These are phyloP conservation scores for Petrolisthes cinctipes DNA, from an alignment of 2,888 invertebrate genomes.

Conservation along the genomic window DNA sequence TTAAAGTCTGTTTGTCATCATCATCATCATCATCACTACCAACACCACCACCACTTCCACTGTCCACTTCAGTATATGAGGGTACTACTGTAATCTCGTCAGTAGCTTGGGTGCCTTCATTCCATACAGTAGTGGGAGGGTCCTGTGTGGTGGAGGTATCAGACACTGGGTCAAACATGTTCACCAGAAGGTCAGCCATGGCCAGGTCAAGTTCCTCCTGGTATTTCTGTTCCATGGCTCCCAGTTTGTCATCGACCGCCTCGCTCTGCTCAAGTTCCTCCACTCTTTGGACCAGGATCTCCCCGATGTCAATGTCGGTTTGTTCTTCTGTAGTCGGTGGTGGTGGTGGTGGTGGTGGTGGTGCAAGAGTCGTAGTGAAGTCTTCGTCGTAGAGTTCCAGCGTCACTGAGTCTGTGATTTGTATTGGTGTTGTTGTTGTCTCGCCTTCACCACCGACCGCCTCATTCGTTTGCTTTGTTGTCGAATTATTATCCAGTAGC, in stretches of 20 bases:
- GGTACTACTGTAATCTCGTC: no score
- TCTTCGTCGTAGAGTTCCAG: neutral
- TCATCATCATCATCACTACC: neutral
- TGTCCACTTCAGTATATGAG: neutral
- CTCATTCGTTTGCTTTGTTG: no score
- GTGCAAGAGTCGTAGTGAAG: neutral
- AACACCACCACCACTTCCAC: neutral
- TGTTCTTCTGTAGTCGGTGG: neutral
- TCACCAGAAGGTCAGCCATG: slow-evolving; percentile 42
- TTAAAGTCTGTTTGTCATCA: neutral
- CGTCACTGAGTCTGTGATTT: neutral
- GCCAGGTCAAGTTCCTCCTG: slow-evolving; percentile 34
- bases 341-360: neutral
- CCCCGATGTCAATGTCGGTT: neutral
- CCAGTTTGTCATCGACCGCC: slow-evolving; percentile 12
- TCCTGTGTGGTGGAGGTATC: neutral
- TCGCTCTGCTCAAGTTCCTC: slow-evolving; percentile 13
- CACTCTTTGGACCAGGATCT: neutral
- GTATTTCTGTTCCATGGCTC: slow-evolving; percentile 19
- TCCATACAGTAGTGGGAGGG: no score
- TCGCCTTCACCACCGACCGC: neutral
- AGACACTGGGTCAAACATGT: slow-evolving; percentile 6
- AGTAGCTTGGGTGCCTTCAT: no score
- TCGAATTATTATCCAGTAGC: neutral
- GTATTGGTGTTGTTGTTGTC: neutral